Conservation (phyloP, 2,797 vertebrate species). For the Philypnodon macrostomus region DNA sequence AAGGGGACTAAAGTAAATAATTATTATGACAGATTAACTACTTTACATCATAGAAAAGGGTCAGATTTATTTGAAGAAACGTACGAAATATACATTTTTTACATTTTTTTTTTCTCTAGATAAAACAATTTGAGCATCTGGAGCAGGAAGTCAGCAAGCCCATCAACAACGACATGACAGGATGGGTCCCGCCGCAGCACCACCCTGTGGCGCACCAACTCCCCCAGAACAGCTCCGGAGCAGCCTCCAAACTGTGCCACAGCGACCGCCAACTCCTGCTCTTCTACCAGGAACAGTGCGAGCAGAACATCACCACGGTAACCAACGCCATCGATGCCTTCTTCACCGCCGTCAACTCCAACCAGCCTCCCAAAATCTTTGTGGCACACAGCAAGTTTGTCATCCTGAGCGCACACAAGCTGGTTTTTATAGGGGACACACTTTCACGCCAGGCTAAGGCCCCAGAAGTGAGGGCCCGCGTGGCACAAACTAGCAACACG, state of each 20-base stretch:
- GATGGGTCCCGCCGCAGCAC: constrained; percentile 85
- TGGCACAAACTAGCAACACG: constrained; percentile 91
- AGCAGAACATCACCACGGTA: constrained; percentile 90
- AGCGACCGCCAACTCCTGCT: constrained; percentile 92
- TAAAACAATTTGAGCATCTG: constrained; percentile 94
- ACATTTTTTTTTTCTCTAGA: constrained; percentile 67
- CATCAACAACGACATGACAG: constrained; percentile 91
- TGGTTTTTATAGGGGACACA: constrained; percentile 96
- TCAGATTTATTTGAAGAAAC: no score
- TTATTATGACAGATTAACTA: no score
- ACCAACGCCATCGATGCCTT: constrained; percentile 93
- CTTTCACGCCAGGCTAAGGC: constrained; percentile 92
- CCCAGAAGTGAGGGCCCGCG: constrained; percentile 84
- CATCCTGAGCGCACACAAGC: constrained; percentile 95
- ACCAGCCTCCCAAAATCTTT: constrained; percentile 94
- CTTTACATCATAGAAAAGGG: no score
- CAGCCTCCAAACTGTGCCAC: constrained; percentile 74
- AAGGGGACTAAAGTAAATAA: no score
- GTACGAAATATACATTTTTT: no score
- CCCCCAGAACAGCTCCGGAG: constrained; percentile 34
- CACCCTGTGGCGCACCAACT: constrained; percentile 59
- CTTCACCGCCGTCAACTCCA: constrained; percentile 86
- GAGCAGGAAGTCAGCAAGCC: constrained; percentile 92
- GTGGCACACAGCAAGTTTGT: constrained; percentile 97
- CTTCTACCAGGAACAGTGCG: constrained; percentile 96